Percentiles rank a stretch among this genome's conserved stretches.
Evolutionary conservation across 2,113 vertebrate species (phyloP).

Genomic region (Micronycteris hirsuta): DNA sequence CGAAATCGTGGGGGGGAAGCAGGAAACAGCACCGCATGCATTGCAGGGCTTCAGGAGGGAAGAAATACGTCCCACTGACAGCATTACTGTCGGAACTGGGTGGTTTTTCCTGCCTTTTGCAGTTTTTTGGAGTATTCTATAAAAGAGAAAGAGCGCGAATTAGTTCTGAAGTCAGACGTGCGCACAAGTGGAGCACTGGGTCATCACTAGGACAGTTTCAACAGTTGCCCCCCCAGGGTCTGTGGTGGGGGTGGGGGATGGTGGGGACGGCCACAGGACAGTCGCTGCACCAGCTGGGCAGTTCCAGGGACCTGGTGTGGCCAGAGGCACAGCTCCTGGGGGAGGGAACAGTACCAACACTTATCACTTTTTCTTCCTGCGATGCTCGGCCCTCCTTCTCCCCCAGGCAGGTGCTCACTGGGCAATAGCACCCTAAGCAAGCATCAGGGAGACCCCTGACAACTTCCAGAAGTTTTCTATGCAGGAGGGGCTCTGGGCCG

Average conservation of each 20-base stretch:
- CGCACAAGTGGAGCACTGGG: accelerated
- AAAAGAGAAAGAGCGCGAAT: background rate
- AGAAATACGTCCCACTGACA: background rate
- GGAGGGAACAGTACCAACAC: background rate
- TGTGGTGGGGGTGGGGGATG: too few relatives aligned
- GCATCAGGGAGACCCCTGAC: background rate
- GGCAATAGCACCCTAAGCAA: background rate
- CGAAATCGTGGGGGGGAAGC: background rate
- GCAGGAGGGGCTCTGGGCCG: background rate
- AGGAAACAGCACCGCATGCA: background rate
- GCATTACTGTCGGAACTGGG: background rate
- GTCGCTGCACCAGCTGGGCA: background rate
- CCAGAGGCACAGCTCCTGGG: background rate
- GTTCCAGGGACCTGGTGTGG: background rate
- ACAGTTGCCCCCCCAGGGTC: too few relatives aligned
- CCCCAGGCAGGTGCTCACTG: background rate
- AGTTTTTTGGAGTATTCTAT: background rate
- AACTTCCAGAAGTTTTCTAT: background rate
- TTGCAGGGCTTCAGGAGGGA: background rate
- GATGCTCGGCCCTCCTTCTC: too few relatives aligned
- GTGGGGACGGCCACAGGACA: background rate
- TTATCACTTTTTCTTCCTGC: background rate
- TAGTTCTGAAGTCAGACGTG: background rate
- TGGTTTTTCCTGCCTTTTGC: background rate
- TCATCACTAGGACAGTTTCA: background rate